Conservation (phyloP, 2,797 vertebrate species). For the Brotula barbata region DNA sequence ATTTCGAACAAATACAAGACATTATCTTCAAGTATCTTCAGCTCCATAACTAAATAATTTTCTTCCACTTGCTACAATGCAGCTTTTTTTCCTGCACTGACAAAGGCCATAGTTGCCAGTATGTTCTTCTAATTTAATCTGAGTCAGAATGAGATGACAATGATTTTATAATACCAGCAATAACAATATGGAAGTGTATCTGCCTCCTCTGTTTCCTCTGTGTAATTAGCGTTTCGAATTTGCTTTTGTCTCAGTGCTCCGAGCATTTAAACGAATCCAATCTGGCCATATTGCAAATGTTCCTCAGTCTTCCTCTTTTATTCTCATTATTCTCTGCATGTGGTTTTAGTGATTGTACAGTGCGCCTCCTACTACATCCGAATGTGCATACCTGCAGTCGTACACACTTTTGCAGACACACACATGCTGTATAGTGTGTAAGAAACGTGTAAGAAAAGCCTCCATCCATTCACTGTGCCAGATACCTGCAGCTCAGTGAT, state of each 20-base stretch:
- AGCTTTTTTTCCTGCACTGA: constrained; percentile 6
- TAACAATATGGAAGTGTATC: not conserved
- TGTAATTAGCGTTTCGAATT: too few relatives aligned
- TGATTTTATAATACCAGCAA: not conserved
- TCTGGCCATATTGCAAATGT: too few relatives aligned
- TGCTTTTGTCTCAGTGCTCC: too few relatives aligned
- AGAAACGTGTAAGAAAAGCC: not conserved
- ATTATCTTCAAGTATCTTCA: constrained; percentile 12
- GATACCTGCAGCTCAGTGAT: not conserved
- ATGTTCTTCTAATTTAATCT: constrained; percentile 4
- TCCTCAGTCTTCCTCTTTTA: too few relatives aligned
- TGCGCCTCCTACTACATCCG: too few relatives aligned
- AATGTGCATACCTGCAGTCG: too few relatives aligned
- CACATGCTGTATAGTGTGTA: too few relatives aligned
- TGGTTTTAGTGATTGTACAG: too few relatives aligned
- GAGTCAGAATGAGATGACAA: not conserved
- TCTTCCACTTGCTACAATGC: not conserved
- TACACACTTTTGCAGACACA: too few relatives aligned
- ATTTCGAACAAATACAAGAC: constrained; percentile 17
- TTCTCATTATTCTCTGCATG: too few relatives aligned
- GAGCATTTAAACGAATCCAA: too few relatives aligned
- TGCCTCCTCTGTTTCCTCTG: too few relatives aligned
- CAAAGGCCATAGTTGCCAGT: not conserved
- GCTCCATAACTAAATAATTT: constrained; percentile 9
- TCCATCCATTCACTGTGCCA: not conserved